Evolutionary conservation across 1,140 invertebrate genomes (phyloP), one percentile per base, ranked within the genome.

Genomic region (Drosophila novamexicana): DNA sequence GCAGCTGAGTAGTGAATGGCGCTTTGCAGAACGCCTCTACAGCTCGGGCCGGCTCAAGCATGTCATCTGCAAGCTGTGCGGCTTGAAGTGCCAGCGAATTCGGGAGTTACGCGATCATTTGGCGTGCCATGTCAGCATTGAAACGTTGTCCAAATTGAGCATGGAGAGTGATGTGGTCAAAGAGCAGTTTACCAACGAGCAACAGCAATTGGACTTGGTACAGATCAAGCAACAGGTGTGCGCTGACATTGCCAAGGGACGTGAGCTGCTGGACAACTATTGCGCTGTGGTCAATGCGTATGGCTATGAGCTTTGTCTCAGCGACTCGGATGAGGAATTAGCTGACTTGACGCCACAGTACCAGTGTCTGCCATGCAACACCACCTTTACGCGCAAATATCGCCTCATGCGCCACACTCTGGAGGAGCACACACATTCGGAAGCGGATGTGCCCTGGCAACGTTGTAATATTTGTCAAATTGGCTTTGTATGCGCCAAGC

Each of bases 231-330:
- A 67, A 32, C 36, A 53, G 10, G 62, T 91, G 14, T 70, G 70
- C 7, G 8, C 42, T 9, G 81, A 91, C 4, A 78, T 91, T 22
- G 58, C 61, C 2, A 42, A 67, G 1, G 72, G 77, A 8, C 29
- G 40, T 0, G 47, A 39, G 6, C 14, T 58, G 0, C 37, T 67
- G 14, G 73, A 79, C 0, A 88, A 85, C 14, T 92, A 73, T 44
- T 79, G 74, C 32, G 47, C 54, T 2, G 47, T 92, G 1, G 52
- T 90, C 1, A 92, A 92, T 56, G 69, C 62, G 7, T 54, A 83
- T 66, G 91, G 91, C 2, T 91, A 89, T 42, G 91, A 92, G 67
- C 57, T 91, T 29, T 57, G 71, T 10, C 16, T 92, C 7, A 81
- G 62, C 50, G 91, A 92, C 34, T 90, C 91, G 0, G 91, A 92